Evolutionary conservation across 92 coral and sea anemone species (phyloP).

Genomic region (Metridium senile): DNA sequence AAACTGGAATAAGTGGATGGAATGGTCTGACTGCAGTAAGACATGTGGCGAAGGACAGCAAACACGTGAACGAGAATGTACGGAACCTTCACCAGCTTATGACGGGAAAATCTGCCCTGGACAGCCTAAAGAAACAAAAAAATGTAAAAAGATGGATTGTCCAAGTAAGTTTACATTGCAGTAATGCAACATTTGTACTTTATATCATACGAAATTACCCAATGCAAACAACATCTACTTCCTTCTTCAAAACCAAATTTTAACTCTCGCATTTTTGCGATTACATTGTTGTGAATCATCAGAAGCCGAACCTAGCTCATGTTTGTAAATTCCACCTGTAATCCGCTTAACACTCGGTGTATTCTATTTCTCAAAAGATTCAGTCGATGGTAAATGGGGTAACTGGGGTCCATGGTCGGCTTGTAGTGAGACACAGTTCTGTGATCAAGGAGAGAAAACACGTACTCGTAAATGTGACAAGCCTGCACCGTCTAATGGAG

Average conservation of each 20-base stretch:
- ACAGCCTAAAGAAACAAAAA: slow-evolving; percentile 25
- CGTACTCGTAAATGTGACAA: slow-evolving; percentile 55
- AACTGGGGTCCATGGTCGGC: slow-evolving; percentile 54
- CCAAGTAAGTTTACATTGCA: slow-evolving; percentile 28
- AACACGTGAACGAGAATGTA: slow-evolving; percentile 58
- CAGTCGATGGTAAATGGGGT: slow-evolving; percentile 65
- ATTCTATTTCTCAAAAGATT: slow-evolving; percentile 26
- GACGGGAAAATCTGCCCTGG: slow-evolving; percentile 56
- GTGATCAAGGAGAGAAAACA: slow-evolving; percentile 44
- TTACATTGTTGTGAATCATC: too few relatives aligned
- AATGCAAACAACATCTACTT: too few relatives aligned
- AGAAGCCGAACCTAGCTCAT: not conserved
- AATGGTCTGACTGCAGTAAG: slow-evolving; percentile 60
- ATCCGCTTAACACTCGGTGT: not conserved
- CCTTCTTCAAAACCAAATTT: too few relatives aligned
- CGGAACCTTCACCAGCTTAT: slow-evolving; percentile 51
- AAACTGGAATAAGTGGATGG: slow-evolving; percentile 47
- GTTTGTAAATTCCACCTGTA: not conserved
- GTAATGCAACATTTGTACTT: not conserved
- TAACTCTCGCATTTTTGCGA: too few relatives aligned
- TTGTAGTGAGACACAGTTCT: slow-evolving; percentile 52
- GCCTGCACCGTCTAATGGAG: slow-evolving; percentile 57
- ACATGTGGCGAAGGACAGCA: slow-evolving; percentile 57
- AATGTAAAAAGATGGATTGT: slow-evolving; percentile 28
- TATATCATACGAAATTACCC: too few relatives aligned